Evolutionary conservation across 1,140 invertebrate genomes (phyloP).

Genomic region (Drosophila truncata): DNA sequence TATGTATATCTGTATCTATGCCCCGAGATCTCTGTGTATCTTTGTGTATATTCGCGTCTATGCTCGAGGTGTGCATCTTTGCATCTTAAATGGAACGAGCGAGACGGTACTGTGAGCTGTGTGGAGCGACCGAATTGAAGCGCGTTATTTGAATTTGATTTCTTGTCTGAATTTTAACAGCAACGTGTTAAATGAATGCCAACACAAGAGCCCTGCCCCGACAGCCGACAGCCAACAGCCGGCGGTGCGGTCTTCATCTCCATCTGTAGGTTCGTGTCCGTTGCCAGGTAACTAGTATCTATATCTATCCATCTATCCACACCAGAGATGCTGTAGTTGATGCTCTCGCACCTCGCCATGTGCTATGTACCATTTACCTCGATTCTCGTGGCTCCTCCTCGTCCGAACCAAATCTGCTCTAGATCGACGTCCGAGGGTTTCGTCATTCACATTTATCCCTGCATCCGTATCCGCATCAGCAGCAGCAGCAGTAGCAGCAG

Average conservation of each 20-base stretch:
- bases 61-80: constrained; percentile 33
- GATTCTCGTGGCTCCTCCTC: neutral
- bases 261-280: constrained; percentile 17
- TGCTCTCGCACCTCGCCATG: constrained; percentile 47
- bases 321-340: neutral
- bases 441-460: constrained; percentile 49
- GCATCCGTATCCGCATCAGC: constrained; percentile 72
- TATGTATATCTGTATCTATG: neutral
- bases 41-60: constrained; percentile 19
- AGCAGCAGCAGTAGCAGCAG: constrained; percentile 69
- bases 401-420: constrained; percentile 42
- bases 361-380: constrained; percentile 61
- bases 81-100: constrained; percentile 38
- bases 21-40: neutral
- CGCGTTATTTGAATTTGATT: constrained; percentile 83
- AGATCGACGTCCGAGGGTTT: constrained; percentile 57
- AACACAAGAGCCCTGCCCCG: constrained; percentile 56
- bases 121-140: constrained; percentile 68
- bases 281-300: constrained; percentile 60
- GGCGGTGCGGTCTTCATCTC: constrained; percentile 41
- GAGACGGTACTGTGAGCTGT: constrained; percentile 5
- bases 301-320: constrained; percentile 29
- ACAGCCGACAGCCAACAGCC: constrained; percentile 27
- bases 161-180: constrained; percentile 82
- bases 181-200: constrained; percentile 81